phyloP scores from a whole-genome alignment of 2,888 invertebrate genomes.

The Nymphalis urticae region DNA sequence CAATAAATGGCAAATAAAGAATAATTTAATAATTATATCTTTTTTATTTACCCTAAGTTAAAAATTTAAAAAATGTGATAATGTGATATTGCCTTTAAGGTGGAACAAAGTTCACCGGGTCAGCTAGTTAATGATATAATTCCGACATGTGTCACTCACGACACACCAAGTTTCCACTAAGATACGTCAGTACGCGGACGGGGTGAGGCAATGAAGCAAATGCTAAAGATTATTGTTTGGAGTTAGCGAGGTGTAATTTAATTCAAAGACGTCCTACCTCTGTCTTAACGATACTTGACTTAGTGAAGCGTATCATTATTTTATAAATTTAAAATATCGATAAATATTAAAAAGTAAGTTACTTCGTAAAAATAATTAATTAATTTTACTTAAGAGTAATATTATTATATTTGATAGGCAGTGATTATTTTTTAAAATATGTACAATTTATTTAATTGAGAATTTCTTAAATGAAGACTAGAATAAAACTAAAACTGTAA shows the following conservation, averaged over 20 bases:
- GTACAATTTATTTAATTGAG: too few relatives aligned
- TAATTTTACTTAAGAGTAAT: not conserved
- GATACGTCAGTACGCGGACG: conserved; percentile 39
- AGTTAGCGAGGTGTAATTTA: conserved; percentile 78
- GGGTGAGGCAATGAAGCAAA: conserved; percentile 50
- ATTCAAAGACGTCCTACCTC: conserved; percentile 70
- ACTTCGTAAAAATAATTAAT: not conserved
- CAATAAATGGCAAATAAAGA: too few relatives aligned
- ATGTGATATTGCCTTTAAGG: too few relatives aligned
- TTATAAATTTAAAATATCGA: not conserved
- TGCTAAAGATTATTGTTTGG: conserved; percentile 77
- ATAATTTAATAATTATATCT: too few relatives aligned
- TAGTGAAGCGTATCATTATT: conserved; percentile 21
- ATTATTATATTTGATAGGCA: too few relatives aligned
- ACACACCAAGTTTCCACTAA: conserved; percentile 20
- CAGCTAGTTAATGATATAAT: not conserved
- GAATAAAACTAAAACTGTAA: too few relatives aligned
- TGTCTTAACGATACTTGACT: conserved; percentile 50
- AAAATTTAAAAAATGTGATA: too few relatives aligned
- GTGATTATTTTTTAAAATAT: too few relatives aligned
- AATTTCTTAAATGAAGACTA: too few relatives aligned
- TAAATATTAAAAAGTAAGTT: not conserved
- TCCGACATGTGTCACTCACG: conserved; percentile 5
- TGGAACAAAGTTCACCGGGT: too few relatives aligned
- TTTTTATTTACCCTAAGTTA: too few relatives aligned